phyloP scores from a whole-genome alignment of 2,888 invertebrate species.

The Diachrysia chrysitis region DNA sequence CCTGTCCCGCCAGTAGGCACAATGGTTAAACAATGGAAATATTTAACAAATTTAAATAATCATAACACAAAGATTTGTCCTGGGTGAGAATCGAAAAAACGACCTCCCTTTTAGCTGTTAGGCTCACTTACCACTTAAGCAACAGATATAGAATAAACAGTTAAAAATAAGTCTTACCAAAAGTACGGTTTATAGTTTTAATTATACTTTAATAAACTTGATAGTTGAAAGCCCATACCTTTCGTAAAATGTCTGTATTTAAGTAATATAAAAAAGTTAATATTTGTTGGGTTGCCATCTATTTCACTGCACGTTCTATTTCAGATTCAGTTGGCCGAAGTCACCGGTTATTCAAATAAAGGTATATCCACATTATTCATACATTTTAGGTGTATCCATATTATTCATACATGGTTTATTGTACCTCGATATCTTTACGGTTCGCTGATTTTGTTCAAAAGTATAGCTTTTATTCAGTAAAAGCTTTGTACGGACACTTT shows the following conservation, averaged over 20 bases:
- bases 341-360: conserved; percentile 16
- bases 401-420: conserved; percentile 46
- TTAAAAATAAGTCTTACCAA: too few relatives aligned
- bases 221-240: too few relatives aligned
- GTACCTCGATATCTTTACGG: conserved; percentile 42
- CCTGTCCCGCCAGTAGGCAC: too few relatives aligned
- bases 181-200: too few relatives aligned
- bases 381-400: conserved; percentile 29
- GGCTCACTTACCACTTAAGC: too few relatives aligned
- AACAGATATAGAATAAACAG: too few relatives aligned
- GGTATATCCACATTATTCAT: conserved; percentile 39
- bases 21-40: too few relatives aligned
- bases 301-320: conserved; percentile 27
- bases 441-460: conserved; percentile 43
- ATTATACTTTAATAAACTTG: too few relatives aligned
- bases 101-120: too few relatives aligned
- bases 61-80: too few relatives aligned
- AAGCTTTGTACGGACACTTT: conserved; percentile 38
- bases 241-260: conserved; percentile 11
- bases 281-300: conserved; percentile 28
- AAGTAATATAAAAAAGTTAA: conserved; percentile 36
- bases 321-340: conserved; percentile 12
- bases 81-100: too few relatives aligned
- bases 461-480: conserved; percentile 46
- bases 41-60: too few relatives aligned